phyloP scores from a whole-genome alignment of 2,888 invertebrate species.

The Tipula vernalis region DNA sequence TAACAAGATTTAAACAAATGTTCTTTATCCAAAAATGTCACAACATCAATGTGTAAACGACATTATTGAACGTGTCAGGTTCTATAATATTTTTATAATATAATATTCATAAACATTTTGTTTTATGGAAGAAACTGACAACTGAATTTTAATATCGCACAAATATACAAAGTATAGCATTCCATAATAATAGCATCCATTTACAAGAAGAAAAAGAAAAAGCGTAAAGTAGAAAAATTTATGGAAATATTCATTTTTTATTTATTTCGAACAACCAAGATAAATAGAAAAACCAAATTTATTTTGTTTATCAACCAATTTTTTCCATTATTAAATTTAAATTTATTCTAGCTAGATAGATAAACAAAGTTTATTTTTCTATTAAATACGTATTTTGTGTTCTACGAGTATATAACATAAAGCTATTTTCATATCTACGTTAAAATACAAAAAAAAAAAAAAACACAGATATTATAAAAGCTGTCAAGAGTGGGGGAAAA shows the following conservation, averaged over 20 bases:
- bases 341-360: neutral
- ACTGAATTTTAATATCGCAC: neutral
- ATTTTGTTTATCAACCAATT: neutral
- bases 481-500: neutral
- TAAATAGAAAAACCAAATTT: neutral
- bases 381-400: neutral
- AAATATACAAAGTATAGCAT: neutral
- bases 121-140: neutral
- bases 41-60: neutral
- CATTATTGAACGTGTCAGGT: neutral
- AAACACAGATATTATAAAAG: neutral
- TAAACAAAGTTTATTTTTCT: neutral
- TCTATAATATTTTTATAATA: neutral
- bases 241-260: neutral
- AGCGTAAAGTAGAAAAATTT: neutral
- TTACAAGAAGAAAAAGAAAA: neutral
- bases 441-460: neutral
- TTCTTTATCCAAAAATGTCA: neutral
- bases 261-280: neutral
- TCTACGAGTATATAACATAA: too few species aligned
- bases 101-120: neutral
- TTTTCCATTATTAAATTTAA: neutral
- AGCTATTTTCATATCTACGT: too few species aligned
- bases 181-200: neutral
- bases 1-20: too few species aligned